A percentile compares a stretch with the other conserved stretches of the same genome.
phyloP scores from a whole-genome alignment of 2,113 vertebrate genomes.

The Sterrhoptilus dennistouni region DNA sequence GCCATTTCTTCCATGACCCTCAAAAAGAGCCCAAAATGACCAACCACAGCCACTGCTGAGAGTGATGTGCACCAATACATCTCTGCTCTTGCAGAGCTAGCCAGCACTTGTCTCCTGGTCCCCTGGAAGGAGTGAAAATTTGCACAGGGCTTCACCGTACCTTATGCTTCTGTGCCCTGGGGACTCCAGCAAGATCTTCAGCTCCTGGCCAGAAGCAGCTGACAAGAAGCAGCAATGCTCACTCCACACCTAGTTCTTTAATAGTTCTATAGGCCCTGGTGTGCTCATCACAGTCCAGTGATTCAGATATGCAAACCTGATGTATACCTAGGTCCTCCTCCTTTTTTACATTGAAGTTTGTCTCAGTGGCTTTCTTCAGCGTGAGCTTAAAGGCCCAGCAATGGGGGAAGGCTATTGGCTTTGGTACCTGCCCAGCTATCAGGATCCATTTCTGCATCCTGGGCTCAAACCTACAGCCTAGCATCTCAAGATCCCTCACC shows the following conservation, averaged over 20 bases:
- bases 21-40: neutral
- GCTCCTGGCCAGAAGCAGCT: neutral
- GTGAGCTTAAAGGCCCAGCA: neutral
- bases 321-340: neutral
- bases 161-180: neutral
- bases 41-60: neutral
- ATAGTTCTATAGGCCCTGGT: neutral
- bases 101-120: neutral
- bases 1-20: neutral
- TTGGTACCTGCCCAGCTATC: neutral
- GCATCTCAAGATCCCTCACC: neutral
- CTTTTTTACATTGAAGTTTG: neutral
- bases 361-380: neutral
- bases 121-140: neutral
- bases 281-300: neutral
- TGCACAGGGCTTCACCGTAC: accelerated
- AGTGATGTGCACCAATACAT: neutral
- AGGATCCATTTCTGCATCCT: neutral
- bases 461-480: neutral
- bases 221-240: neutral
- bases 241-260: neutral
- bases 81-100: neutral
- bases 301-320: neutral
- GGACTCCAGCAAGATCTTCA: accelerated
- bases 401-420: neutral